Evolutionary conservation across 2,797 vertebrate species (phyloP), one percentile per base, ranked within the genome.

Genomic region (Geotria australis): DNA sequence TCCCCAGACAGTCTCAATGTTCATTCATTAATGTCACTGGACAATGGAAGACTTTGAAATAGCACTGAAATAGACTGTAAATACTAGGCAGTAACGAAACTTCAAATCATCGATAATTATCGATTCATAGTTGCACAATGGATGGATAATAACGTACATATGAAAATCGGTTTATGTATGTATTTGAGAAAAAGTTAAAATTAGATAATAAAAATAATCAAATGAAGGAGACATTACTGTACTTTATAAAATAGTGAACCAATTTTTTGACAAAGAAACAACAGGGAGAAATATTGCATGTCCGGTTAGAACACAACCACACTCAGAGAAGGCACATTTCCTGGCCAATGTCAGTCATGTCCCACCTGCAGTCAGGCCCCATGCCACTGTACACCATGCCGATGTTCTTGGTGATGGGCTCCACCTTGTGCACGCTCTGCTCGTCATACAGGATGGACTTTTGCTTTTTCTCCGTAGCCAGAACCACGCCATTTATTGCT

Each of bases 371-470:
- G 68, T 98, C 91, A 24, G 91, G 89, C 58, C 91, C 91, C 91
- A 98, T 98, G 60, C 91, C 91, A 7, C 89, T 98, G 66, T 98
- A 98, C 58, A 98, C 88, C 80, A 96, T 81, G 61, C 91, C 91
- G 69, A 95, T 96, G 59, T 98, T 88, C 69, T 94, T 96, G 62
- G 91, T 98, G 69, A 98, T 89, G n/a, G 85, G 79, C 65, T 96
- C 89, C 66, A 98, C 84, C 77, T 98, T 96, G 65, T 98, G 89
- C 61, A 95, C 91, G 48, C 91, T 98, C 66, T 86, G 80, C 66
- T 96, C 89, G 68, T 98, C 89, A 48, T 98, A 98, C 62, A 98
- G 74, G 61, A 98, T 88, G 47, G 91, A 95, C 65, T 98, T 98
- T 64, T 98, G 91, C 68, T 98, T 98, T 73, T 98, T 98, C 70